Evolutionary conservation across 2,888 invertebrate species (phyloP).

Genomic region (Chaitophorus viminalis): DNA sequence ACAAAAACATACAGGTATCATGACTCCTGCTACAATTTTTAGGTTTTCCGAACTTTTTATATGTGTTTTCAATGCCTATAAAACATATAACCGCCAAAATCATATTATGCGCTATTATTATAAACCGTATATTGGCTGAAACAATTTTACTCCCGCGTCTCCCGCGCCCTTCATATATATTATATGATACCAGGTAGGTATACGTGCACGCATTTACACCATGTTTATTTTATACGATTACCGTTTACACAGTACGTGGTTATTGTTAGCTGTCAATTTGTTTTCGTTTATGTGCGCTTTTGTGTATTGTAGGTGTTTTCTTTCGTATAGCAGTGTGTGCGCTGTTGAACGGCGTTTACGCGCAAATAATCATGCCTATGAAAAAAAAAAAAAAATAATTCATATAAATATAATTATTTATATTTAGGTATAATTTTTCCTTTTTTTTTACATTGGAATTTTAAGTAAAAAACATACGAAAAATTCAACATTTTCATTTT

Average conservation of each 20-base stretch:
- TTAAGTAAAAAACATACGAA: not conserved
- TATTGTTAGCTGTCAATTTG: constrained; percentile 31
- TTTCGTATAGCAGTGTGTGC: not conserved
- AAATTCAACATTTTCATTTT: not conserved
- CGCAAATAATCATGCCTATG: too few relatives aligned
- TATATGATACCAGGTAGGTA: not conserved
- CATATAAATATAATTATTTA: too few relatives aligned
- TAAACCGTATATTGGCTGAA: not conserved
- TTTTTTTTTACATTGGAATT: not conserved
- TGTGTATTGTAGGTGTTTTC: not conserved
- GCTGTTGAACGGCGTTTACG: not conserved
- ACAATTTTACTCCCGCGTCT: not conserved
- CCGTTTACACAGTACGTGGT: constrained; percentile 2
- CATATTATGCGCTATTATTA: not conserved
- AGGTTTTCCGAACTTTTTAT: not conserved
- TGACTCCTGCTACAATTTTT: not conserved
- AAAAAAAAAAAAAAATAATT: too few relatives aligned
- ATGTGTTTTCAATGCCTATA: not conserved
- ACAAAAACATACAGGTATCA: not conserved
- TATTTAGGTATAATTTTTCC: too few relatives aligned
- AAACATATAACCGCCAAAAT: not conserved
- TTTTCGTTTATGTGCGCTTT: not conserved
- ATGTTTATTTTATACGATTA: constrained; percentile 25
- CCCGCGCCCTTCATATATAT: not conserved
- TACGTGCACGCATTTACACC: not conserved